Conservation (phyloP, 2,888 invertebrate species). For the Sarcophaga variegata region DNA sequence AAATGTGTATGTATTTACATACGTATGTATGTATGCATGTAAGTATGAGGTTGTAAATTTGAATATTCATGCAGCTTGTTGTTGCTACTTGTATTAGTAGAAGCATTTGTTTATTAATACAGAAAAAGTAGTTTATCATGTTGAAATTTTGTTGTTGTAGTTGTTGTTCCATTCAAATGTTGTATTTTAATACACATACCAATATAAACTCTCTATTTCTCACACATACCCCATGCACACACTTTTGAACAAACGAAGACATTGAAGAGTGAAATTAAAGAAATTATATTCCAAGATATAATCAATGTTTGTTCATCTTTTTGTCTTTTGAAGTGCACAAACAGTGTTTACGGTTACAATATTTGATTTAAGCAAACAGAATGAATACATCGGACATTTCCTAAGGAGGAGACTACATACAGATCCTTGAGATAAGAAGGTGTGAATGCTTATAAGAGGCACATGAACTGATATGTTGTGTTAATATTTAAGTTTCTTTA, state of each 20-base stretch:
- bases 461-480: too few relatives aligned
- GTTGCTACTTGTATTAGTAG: neutral
- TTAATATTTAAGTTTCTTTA: too few relatives aligned
- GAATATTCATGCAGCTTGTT: constrained; percentile 33
- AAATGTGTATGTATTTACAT: neutral
- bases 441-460: neutral
- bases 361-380: constrained; percentile 38
- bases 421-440: constrained; percentile 18
- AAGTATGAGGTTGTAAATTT: constrained; percentile 31
- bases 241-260: neutral
- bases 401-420: neutral
- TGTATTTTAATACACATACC: constrained; percentile 21
- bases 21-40: neutral
- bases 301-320: constrained; percentile 56
- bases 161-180: constrained; percentile 57
- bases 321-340: constrained; percentile 43
- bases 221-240: neutral
- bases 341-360: constrained; percentile 15
- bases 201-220: neutral
- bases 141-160: constrained; percentile 43
- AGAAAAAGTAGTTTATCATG: constrained; percentile 65
- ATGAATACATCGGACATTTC: neutral
- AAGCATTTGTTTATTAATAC: constrained; percentile 42
- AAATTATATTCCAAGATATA: constrained; percentile 66
- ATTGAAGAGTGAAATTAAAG: constrained; percentile 58